Conservation (phyloP, 1,140 invertebrate species). For the Akabosia matsudoensis region DNA sequence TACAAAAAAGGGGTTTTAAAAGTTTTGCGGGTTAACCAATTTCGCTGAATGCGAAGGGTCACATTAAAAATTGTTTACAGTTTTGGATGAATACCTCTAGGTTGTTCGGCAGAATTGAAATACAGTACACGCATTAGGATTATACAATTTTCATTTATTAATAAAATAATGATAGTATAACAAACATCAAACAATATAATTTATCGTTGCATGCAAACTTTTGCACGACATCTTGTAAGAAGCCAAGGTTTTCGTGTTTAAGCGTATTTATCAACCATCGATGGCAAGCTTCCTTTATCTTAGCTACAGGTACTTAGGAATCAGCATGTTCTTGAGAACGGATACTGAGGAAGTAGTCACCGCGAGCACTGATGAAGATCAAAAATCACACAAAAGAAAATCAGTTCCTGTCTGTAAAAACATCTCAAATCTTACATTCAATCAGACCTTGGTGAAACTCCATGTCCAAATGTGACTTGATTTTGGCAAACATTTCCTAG, state of each 20-base stretch:
- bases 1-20: no score
- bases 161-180: not conserved
- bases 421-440: no score
- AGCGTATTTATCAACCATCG: not conserved
- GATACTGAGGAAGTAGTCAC: slow-evolving; percentile 10
- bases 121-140: not conserved
- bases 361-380: not conserved
- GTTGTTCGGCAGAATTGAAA: no score
- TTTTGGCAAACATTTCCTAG: slow-evolving; percentile 26
- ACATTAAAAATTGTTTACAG: no score
- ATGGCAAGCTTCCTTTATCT: not conserved
- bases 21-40: no score
- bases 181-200: slow-evolving; percentile 5
- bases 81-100: no score
- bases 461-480: slow-evolving; percentile 32
- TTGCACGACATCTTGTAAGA: not conserved
- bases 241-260: not conserved
- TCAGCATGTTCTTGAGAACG: not conserved
- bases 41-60: no score
- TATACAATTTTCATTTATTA: not conserved
- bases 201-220: not conserved
- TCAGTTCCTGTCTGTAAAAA: no score
- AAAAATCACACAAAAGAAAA: no score
- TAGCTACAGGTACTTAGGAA: not conserved
- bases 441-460: slow-evolving; percentile 25